Evolutionary conservation across 2,797 vertebrate species (phyloP).

Genomic region (Streptopelia turtur): DNA sequence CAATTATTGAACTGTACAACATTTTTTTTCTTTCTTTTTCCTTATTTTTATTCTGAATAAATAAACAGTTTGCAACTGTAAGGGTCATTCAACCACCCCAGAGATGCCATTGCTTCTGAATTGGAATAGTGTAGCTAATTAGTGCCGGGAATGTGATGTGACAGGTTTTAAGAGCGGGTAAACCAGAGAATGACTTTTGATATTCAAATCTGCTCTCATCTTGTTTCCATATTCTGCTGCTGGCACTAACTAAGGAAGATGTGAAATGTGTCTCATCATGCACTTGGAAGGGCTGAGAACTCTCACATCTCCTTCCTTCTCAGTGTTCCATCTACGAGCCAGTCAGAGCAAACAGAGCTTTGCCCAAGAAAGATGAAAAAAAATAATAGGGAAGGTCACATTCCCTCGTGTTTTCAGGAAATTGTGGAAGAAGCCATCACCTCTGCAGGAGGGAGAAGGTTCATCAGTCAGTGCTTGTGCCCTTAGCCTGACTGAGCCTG

Average conservation of each 20-base stretch:
- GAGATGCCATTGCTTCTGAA: neutral
- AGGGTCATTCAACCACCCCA: slow-evolving; percentile 11
- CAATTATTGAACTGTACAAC: neutral
- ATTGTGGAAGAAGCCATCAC: neutral
- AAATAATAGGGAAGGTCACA: neutral
- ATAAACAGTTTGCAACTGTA: slow-evolving; percentile 9
- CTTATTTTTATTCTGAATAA: slow-evolving; percentile 8
- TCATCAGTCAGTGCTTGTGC: neutral
- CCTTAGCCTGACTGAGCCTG: neutral
- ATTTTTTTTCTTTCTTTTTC: neutral
- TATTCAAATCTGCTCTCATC: slow-evolving; percentile 54
- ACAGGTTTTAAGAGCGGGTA: slow-evolving; percentile 43
- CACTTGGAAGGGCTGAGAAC: slow-evolving; percentile 11
- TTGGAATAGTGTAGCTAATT: slow-evolving; percentile 34
- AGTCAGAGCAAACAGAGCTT: neutral
- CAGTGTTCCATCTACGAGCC: neutral
- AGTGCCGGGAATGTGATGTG: slow-evolving; percentile 28
- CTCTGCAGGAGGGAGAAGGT: neutral
- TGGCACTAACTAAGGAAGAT: slow-evolving; percentile 35
- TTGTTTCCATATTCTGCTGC: slow-evolving; percentile 52
- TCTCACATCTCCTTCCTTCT: neutral
- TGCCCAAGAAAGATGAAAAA: neutral
- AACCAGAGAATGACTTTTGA: slow-evolving; percentile 56
- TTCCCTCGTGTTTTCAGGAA: neutral
- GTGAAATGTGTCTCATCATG: neutral